A percentile compares a stretch with the other conserved stretches of the same genome.
Conservation (phyloP, 2,797 vertebrate genomes). For the Mus caroli region DNA sequence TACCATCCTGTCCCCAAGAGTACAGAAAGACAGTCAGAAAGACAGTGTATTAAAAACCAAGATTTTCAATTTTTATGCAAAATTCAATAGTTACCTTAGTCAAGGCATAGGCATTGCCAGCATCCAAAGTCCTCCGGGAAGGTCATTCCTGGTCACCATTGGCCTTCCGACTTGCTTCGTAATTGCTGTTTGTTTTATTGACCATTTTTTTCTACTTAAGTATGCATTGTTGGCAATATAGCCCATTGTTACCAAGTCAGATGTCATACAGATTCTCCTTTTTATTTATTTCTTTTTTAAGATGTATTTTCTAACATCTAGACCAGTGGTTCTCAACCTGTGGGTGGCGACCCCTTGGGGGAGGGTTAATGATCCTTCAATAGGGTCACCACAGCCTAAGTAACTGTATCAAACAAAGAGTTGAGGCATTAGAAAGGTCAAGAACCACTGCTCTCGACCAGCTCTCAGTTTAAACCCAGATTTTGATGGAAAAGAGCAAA, state of each 20-base stretch:
- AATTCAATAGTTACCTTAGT: neutral
- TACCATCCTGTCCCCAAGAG: no score
- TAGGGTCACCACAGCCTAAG: neutral
- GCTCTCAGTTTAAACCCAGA: neutral
- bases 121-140: neutral
- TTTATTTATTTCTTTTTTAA: neutral
- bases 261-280: neutral
- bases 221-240: neutral
- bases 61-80: neutral
- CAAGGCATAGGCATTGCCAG: neutral
- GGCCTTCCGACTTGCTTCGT: neutral
- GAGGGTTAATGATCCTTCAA: neutral
- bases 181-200: neutral
- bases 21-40: neutral
- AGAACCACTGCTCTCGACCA: no score
- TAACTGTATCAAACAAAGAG: neutral
- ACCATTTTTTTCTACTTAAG: neutral
- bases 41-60: neutral
- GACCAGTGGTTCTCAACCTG: neutral
- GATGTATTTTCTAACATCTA: neutral
- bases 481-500: neutral
- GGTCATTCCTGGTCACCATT: neutral
- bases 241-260: neutral
- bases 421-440: neutral
- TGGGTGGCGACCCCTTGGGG: neutral